These are phyloP conservation scores for Ferdinandea cuprea DNA, from an alignment of 2,888 invertebrate genomes.

Conservation along the genomic window DNA sequence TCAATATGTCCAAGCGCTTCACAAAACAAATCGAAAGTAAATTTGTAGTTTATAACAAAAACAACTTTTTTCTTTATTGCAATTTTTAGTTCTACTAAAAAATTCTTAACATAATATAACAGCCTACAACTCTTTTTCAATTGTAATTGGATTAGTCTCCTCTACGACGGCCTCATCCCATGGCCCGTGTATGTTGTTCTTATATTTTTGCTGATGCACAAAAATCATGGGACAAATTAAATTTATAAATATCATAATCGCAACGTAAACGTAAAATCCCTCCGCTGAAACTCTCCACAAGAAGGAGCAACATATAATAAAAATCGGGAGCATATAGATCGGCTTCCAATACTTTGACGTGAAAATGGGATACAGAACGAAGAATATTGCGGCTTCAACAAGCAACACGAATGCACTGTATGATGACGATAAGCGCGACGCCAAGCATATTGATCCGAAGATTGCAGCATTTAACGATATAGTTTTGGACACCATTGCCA, in stretches of 20 bases:
- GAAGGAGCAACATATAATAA: constrained; percentile 84
- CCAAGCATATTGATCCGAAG: constrained; percentile 96
- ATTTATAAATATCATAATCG: constrained; percentile 86
- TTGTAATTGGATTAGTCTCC: constrained; percentile 82
- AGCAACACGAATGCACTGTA: constrained; percentile 94
- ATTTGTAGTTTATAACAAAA: not conserved
- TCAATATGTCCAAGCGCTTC: no score
- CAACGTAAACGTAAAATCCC: constrained; percentile 86
- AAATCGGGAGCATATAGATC: constrained; percentile 84
- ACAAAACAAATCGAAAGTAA: no score
- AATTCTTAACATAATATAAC: not conserved
- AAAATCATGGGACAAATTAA: constrained; percentile 90
- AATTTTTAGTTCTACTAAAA: not conserved
- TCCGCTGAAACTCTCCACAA: constrained; percentile 85
- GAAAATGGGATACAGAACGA: constrained; percentile 94
- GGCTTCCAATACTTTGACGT: constrained; percentile 86
- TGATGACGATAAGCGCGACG: constrained; percentile 93
- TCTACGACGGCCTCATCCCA: constrained; percentile 97
- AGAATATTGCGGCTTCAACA: constrained; percentile 93
- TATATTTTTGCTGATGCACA: constrained; percentile 90
- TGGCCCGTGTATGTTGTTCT: constrained; percentile 97
- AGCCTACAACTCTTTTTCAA: constrained; percentile 78
- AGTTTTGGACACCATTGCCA: constrained; percentile 94
- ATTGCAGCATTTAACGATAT: constrained; percentile 97
- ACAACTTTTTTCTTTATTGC: not conserved